Conservation (phyloP, 2,113 vertebrate genomes). For the Bujurquina vittata region DNA sequence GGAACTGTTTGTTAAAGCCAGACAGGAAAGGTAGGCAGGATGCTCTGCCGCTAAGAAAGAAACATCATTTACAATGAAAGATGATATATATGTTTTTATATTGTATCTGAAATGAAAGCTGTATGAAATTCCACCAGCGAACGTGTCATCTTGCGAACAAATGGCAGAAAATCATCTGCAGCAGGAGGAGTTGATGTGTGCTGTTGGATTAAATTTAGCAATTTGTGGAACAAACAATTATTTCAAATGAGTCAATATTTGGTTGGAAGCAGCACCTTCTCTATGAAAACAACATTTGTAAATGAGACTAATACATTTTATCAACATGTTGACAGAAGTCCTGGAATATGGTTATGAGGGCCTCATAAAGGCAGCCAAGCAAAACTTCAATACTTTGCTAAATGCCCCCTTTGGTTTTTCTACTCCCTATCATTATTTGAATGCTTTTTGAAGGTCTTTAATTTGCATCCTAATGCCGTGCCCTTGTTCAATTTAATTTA, state of each 20-base stretch:
- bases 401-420: slow-evolving; percentile 64
- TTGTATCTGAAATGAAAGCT: slow-evolving; percentile 33
- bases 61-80: slow-evolving; percentile 16
- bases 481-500: slow-evolving; percentile 80
- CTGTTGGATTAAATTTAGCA: slow-evolving; percentile 61
- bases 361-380: slow-evolving; percentile 76
- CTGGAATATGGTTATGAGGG: slow-evolving; percentile 60
- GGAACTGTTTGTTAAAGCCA: slow-evolving; percentile 30
- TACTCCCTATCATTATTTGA: slow-evolving; percentile 66
- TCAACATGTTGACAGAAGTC: slow-evolving; percentile 73
- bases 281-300: slow-evolving; percentile 63
- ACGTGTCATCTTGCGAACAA: slow-evolving; percentile 19
- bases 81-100: slow-evolving; percentile 41
- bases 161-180: slow-evolving; percentile 22
- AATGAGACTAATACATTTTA: slow-evolving; percentile 70
- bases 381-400: slow-evolving; percentile 74
- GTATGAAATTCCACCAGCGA: not conserved
- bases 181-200: slow-evolving; percentile 33
- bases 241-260: slow-evolving; percentile 73
- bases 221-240: slow-evolving; percentile 56
- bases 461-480: slow-evolving; percentile 79
- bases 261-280: slow-evolving; percentile 56
- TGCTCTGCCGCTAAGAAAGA: slow-evolving; percentile 32
- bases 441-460: slow-evolving; percentile 74
- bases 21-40: slow-evolving; percentile 46